Evolutionary conservation across 1,140 invertebrate genomes (phyloP).

Genomic region (Zeugodacus cucurbitae): DNA sequence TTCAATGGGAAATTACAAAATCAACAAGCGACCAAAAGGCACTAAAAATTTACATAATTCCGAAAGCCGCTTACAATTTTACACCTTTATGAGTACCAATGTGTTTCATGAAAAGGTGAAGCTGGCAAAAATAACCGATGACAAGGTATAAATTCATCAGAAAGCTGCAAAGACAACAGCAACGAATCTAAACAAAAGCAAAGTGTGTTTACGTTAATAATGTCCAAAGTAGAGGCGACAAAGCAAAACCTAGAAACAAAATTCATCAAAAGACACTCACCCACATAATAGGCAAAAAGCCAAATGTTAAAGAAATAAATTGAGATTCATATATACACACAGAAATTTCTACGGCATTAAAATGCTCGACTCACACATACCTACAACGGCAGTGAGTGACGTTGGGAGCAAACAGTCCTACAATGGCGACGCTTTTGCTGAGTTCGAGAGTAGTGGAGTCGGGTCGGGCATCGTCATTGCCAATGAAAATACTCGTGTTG

Average conservation of each 20-base stretch:
- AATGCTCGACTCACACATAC: not conserved
- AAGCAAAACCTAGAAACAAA: not conserved
- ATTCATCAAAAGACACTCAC: not conserved
- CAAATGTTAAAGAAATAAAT: not conserved
- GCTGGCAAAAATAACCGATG: not conserved
- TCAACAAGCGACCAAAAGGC: not conserved
- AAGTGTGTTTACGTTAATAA: not conserved
- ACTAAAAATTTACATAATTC: not conserved
- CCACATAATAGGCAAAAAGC: not conserved
- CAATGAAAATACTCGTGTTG: not conserved
- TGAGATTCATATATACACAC: not conserved
- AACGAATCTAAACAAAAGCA: not conserved
- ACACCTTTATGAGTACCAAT: too few species aligned
- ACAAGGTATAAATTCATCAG: not conserved
- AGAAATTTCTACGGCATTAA: not conserved
- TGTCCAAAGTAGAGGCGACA: not conserved
- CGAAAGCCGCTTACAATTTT: not conserved
- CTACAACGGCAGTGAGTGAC: not conserved
- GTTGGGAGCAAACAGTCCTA: not conserved
- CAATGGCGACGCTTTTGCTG: not conserved
- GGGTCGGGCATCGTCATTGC: not conserved
- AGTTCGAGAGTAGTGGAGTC: not conserved
- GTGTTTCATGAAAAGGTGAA: not conserved
- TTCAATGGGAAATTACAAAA: not conserved
- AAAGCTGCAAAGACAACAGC: not conserved